These are phyloP conservation scores for Oryctes rhinoceros DNA, from an alignment of 1,140 invertebrate species.

Conservation along the genomic window DNA sequence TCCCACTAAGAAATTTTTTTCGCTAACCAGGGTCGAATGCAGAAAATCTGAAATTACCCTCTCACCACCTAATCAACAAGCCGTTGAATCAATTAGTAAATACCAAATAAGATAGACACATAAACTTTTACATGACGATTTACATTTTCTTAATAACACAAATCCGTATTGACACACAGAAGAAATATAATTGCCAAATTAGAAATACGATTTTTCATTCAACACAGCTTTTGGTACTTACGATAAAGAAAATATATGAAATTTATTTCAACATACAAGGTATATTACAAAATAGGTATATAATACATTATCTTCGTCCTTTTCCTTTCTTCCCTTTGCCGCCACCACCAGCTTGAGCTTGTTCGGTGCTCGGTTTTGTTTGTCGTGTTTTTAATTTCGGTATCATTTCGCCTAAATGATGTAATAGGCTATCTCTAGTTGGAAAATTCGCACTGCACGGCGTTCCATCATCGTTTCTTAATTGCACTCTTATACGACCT, in stretches of 20 bases:
- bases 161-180: too few relatives aligned
- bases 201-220: neutral
- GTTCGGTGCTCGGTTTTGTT: slow-evolving; percentile 53
- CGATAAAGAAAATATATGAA: neutral
- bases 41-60: too few relatives aligned
- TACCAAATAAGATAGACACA: too few relatives aligned
- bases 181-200: too few relatives aligned
- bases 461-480: slow-evolving; percentile 91
- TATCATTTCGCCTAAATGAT: slow-evolving; percentile 84
- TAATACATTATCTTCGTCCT: slow-evolving; percentile 45
- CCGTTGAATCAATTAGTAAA: too few relatives aligned
- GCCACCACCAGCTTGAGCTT: slow-evolving; percentile 45
- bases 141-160: too few relatives aligned
- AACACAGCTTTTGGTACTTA: neutral
- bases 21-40: too few relatives aligned
- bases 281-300: neutral
- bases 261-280: slow-evolving; percentile 14
- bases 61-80: too few relatives aligned
- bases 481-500: slow-evolving; percentile 89
- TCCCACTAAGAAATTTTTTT: too few relatives aligned
- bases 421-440: slow-evolving; percentile 79
- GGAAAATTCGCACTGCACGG: slow-evolving; percentile 78
- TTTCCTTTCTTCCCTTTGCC: slow-evolving; percentile 57
- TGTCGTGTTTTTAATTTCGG: slow-evolving; percentile 89
- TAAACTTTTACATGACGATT: too few relatives aligned